Base-by-base conservation (phyloP, 1,140 invertebrate species). In the Muscidifurax raptorellus region DNA sequence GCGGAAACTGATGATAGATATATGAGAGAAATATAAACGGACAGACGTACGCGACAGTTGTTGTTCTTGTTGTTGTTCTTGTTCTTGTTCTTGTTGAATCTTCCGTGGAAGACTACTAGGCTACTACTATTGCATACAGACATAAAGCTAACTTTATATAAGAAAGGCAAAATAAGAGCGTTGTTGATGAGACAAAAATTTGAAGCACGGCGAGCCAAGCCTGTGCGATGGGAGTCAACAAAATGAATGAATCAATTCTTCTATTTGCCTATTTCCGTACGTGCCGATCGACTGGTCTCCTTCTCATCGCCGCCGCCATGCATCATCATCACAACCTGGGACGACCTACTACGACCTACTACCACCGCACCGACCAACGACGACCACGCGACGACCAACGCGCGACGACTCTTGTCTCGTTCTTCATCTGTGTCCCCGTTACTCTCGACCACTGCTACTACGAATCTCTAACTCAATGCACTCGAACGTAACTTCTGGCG, bases 181-280 rank as follows among this genome's bases (percentile, higher is more conserved):
- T 6, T 47, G 15, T 47, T 47, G 44, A 47, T 47, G 7, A 40
- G 44, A 47, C 7, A 1, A 47, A 47, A 47, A 5, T 40, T 64
- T 64, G 2, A 13, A 28, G 27, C 6, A 13, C 9, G 10, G 9
- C 66, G 5, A 64, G 64, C 64, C 25, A 66, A 66, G 22, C 10
- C 25, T 27, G 22, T 71, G 86, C 82, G 83, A 71, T 86, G 86
- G 86, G 75, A 86, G 87, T 88, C 82, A 82, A 84, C 67, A 67
- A 90, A 91, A 91, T 91, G 90, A 93, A 92, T 92, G 84, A 92
- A 84, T 25, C 18, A 93, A 92, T 93, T 93, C 91, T 93, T 93
- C 90, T 92, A 93, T 93, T 93, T 93, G 90, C 91, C 91, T 91
- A 92, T 93, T 92, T 84, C 87, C 90, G 91, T 92, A 91, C 89